Percentiles rank a stretch among this genome's conserved stretches.
Evolutionary conservation across 2,797 vertebrate species (phyloP).

Genomic region (Pteropus rufus): DNA sequence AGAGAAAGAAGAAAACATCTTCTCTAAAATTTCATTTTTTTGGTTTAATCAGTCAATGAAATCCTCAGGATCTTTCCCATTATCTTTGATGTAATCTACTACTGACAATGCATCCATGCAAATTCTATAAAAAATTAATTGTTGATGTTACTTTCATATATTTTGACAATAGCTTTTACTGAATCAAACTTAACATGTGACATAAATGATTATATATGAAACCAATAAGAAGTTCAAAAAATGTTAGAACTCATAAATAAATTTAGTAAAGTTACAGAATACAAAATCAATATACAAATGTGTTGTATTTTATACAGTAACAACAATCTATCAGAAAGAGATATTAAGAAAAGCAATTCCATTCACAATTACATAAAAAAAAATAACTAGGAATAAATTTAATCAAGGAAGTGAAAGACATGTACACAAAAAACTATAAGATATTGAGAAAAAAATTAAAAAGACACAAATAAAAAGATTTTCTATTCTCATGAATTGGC

Average conservation of each 20-base stretch:
- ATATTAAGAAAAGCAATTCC: not conserved
- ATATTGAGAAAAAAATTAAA: not conserved
- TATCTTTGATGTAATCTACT: not conserved
- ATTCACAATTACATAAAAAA: not conserved
- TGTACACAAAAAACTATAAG: not conserved
- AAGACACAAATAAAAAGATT: not conserved
- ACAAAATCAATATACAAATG: not conserved
- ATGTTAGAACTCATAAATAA: not conserved
- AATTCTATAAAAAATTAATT: not conserved
- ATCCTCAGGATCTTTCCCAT: not conserved
- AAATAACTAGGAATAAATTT: not conserved
- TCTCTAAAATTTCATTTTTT: not conserved
- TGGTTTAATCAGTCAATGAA: not conserved
- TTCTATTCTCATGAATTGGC: not conserved
- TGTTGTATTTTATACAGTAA: not conserved
- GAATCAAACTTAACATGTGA: not conserved
- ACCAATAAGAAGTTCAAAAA: not conserved
- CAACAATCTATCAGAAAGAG: not conserved
- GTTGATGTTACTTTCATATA: not conserved
- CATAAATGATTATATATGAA: not conserved
- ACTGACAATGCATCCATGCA: not conserved
- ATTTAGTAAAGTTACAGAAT: not conserved
- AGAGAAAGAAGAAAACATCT: not conserved
- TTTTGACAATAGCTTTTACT: not conserved
- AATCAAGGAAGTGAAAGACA: not conserved